These are phyloP conservation scores for Cyanoramphus novaezelandiae DNA, from an alignment of 2,113 vertebrate species.

Conservation along the genomic window DNA sequence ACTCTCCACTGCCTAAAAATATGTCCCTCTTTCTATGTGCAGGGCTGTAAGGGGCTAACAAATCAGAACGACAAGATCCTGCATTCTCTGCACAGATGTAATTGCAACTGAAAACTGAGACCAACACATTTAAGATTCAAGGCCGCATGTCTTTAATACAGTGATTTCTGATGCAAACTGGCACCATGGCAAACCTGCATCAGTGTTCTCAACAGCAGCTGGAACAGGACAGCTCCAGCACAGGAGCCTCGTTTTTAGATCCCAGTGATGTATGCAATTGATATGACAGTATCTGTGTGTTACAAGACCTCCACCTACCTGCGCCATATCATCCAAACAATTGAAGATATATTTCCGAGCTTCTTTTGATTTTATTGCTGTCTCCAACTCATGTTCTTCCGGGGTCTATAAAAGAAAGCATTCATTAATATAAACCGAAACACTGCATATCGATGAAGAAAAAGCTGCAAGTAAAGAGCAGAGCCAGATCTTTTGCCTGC, in stretches of 20 bases:
- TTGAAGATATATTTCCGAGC: slow-evolving; percentile 98
- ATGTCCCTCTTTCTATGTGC: not conserved
- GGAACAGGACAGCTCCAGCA: not conserved
- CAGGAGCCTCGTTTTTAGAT: not conserved
- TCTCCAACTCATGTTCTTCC: slow-evolving; percentile 93
- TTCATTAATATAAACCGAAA: not conserved
- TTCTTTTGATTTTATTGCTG: slow-evolving; percentile 97
- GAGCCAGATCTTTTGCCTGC: not conserved
- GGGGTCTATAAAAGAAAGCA: slow-evolving; percentile 81
- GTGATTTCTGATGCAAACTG: not conserved
- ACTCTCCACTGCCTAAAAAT: not conserved
- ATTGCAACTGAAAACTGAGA: not conserved
- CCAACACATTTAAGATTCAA: not conserved
- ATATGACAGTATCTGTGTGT: not conserved
- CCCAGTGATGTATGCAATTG: not conserved
- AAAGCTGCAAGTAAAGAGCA: not conserved
- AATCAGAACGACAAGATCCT: not conserved
- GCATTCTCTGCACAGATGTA: not conserved
- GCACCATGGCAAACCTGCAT: not conserved
- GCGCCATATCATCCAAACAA: slow-evolving; percentile 98
- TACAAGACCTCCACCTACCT: slow-evolving; percentile 75
- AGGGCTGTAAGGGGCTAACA: not conserved
- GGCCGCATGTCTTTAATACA: not conserved
- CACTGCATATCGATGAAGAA: not conserved
- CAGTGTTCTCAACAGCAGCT: not conserved